Base-by-base conservation (phyloP, 2,113 vertebrate genomes). In the Mirounga angustirostris region DNA sequence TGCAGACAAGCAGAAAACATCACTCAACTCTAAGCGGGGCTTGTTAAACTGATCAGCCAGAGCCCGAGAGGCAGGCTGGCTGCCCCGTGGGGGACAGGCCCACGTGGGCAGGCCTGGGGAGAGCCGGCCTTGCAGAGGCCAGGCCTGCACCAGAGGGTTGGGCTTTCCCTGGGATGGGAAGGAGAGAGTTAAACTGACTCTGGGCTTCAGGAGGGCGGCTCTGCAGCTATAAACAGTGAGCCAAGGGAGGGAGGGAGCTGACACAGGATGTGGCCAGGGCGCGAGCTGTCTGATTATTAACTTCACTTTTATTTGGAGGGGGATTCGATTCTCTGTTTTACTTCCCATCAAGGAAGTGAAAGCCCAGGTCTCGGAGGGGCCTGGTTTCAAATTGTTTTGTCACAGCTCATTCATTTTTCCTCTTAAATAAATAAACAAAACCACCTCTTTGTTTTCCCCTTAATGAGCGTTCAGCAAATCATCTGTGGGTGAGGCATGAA, bases 251-350 rank as follows among this genome's bases (percentile, higher is more conserved):
- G 97, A 96, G 97, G 93, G 93, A 90, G 94, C 97, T 95, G 96
- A 98, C 98, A 98, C 99, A 99, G 99, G 99, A 99, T 99, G 99
- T 99, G 99, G 98, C 98, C 96, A 88, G 97, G 98, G 94, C 98
- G 98, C 74, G 96, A 97, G 98, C 95, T 95, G 58, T 98, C 98
- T 98, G 98, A 96, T 98, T 98, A 99, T 98, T 98, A 99, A 99
- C 98, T 98, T 98, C 98, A 98, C 98, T 99, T 99, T 99, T 99
- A 98, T 99, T 99, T 99, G 98, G 98, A 98, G 97, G 98, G 98
- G 98, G 98, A 98, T 99, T 99, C 98, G 97, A 98, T 98, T 99
- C 99, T 99, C 98, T 98, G 97, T 99, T 99, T 98, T 98, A 96
- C 97, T 99, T 99, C 98, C 98, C 94, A 98, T 99, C 98, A 98